Base-by-base conservation (phyloP, 2,888 invertebrate species). In the Acrobasis suavella region DNA sequence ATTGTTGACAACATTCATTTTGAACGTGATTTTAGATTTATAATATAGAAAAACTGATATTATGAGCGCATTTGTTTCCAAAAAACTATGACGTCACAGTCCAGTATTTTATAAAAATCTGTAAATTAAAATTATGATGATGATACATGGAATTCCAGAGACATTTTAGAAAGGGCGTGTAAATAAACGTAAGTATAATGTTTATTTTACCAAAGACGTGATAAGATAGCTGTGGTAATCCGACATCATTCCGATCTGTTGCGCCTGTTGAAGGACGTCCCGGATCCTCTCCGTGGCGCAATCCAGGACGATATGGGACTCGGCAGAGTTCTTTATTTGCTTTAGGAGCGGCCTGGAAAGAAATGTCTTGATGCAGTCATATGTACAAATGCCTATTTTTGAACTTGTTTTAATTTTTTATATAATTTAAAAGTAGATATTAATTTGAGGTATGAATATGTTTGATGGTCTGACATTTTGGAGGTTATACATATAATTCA, bases 241-340 rank as follows among this genome's bases (percentile, higher is more conserved):
- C 69, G 97, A 98, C 96, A 98, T 98, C 97, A 98, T 97, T 68
- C 98, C 98, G 72, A 98, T 97, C 92, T 98, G 98, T 87, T 98
- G 97, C 10, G 98, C 98, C 87, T 98, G 98, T 79, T 97, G 97
- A 64, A 98, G 89, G 22, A 98, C 96, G 74, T 96, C 95, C 78
- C 96, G 95, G 69, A 98, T 96, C 78, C 96, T 95, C 65, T 97
- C 97, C 0, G 96, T 96, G 16, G 96, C 95, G 77, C 98, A 98
- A 86, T 98, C 98, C 62, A 98, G 91, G 8, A 98, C 97, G 71
- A 98, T 97, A 81, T 97, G 97, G 0, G 97, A 97, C 85, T 97
- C 97, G 0, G 97, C 97, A 0, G 97, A 96, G 85, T 97, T 97
- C 88, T 97, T 97, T 76, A 98, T 97, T 92, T 98, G 97, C 81